A percentile compares a stretch with the other conserved stretches of the same genome.
phyloP scores from a whole-genome alignment of 2,113 vertebrate species.

The Zosterops borbonicus region DNA sequence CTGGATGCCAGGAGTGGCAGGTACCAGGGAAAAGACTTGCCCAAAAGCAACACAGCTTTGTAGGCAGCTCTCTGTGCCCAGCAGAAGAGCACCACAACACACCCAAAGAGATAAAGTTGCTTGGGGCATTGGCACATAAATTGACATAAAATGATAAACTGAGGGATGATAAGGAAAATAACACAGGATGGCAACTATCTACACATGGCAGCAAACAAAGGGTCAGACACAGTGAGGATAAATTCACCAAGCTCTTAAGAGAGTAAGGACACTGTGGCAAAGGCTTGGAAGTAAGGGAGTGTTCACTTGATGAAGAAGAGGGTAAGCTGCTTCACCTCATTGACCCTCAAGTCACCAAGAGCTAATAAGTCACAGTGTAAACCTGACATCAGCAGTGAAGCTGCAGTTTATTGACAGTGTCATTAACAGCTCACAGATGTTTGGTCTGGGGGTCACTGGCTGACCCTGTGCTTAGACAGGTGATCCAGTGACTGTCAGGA shows the following conservation, averaged over 20 bases:
- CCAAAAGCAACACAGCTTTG: background rate
- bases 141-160: background rate
- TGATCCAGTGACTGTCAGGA: background rate
- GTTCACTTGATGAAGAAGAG: background rate
- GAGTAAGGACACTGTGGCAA: background rate
- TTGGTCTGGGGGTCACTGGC: background rate
- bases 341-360: background rate
- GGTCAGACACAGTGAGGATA: background rate
- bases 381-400: background rate
- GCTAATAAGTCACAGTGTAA: background rate
- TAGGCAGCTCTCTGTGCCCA: background rate
- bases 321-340: background rate
- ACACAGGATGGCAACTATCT: background rate
- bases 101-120: background rate
- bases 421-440: background rate
- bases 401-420: background rate
- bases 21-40: background rate
- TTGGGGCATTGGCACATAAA: background rate
- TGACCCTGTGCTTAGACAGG: background rate
- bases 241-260: background rate
- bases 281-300: background rate
- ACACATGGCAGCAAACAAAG: background rate
- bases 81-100: background rate
- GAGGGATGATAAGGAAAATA: background rate
- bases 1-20: accelerated